Percentiles rank a stretch among this genome's conserved stretches.
phyloP scores from a whole-genome alignment of 30 jellyfish, hydroid and myxozoan genomes.

The Turritopsis dohrnii region DNA sequence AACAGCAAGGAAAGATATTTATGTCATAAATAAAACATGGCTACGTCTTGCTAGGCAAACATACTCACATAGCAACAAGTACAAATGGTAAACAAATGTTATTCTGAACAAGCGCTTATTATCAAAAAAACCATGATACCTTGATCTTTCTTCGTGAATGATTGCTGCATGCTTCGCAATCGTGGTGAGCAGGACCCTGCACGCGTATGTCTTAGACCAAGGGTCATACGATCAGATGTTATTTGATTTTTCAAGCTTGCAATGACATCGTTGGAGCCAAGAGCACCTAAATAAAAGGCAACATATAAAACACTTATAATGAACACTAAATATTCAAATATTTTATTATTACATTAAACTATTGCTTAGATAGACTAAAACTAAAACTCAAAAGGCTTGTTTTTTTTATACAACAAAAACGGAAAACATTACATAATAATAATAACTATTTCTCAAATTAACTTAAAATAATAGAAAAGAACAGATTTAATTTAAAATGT shows the following conservation, averaged over 20 bases:
- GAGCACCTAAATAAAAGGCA: not conserved
- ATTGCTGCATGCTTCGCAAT: conserved; percentile 9
- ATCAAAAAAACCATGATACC: not conserved
- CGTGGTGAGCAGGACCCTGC: not conserved
- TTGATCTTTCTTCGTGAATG: conserved; percentile 8
- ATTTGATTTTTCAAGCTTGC: conserved; percentile 16
- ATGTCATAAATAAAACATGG: no score
- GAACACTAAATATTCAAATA: no score
- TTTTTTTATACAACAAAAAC: no score
- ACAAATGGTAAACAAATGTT: no score
- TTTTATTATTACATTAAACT: no score
- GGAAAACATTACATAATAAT: not conserved
- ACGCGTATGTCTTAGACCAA: conserved; percentile 24
- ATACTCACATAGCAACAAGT: not conserved
- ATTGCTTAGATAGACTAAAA: no score
- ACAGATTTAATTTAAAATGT: no score
- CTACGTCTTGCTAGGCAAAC: not conserved
- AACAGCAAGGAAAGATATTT: no score
- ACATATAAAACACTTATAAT: no score
- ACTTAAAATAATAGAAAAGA: not conserved
- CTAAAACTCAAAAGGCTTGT: no score
- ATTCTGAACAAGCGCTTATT: not conserved
- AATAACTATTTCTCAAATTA: no score
- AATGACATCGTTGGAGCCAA: conserved; percentile 1
- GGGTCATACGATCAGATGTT: not conserved